Evolutionary conservation across 2,113 vertebrate genomes (phyloP).

Genomic region (Podiceps cristatus): DNA sequence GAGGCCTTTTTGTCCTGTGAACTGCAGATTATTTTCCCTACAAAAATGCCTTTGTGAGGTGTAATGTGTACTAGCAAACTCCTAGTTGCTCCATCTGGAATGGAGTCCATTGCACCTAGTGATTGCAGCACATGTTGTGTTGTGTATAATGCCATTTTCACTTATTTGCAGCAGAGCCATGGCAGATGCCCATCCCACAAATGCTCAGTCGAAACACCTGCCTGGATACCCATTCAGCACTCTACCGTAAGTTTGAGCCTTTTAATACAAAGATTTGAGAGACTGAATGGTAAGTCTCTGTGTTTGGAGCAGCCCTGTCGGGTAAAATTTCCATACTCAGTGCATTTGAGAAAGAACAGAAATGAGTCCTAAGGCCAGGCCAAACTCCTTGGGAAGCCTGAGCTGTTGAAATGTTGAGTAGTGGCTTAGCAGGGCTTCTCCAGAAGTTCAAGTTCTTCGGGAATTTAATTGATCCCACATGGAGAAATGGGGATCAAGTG

Average conservation of each 20-base stretch:
- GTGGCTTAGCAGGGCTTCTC: not conserved
- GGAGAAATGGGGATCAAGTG: not conserved
- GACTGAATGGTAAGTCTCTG: slow-evolving; percentile 34
- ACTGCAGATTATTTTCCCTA: not conserved
- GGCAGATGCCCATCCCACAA: slow-evolving; percentile 82
- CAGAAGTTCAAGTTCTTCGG: not conserved
- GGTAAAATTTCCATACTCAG: not conserved
- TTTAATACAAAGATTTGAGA: slow-evolving; percentile 62
- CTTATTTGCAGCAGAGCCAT: slow-evolving; percentile 82
- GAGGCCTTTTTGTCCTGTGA: not conserved
- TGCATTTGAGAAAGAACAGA: not conserved
- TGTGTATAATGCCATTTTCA: slow-evolving; percentile 67
- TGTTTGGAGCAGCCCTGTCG: not conserved
- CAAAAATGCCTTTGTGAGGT: not conserved
- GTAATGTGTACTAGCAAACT: not conserved
- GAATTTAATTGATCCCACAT: not conserved
- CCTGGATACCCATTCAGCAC: slow-evolving; percentile 83
- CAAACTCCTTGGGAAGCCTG: not conserved
- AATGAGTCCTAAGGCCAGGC: not conserved
- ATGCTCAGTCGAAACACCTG: slow-evolving; percentile 80
- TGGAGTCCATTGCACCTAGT: not conserved
- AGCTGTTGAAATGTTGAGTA: not conserved
- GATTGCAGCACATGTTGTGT: slow-evolving; percentile 2
- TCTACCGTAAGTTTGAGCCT: slow-evolving; percentile 78
- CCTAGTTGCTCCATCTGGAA: not conserved